Base-by-base conservation (phyloP, 2,888 invertebrate genomes). In the Prosapia bicincta region DNA sequence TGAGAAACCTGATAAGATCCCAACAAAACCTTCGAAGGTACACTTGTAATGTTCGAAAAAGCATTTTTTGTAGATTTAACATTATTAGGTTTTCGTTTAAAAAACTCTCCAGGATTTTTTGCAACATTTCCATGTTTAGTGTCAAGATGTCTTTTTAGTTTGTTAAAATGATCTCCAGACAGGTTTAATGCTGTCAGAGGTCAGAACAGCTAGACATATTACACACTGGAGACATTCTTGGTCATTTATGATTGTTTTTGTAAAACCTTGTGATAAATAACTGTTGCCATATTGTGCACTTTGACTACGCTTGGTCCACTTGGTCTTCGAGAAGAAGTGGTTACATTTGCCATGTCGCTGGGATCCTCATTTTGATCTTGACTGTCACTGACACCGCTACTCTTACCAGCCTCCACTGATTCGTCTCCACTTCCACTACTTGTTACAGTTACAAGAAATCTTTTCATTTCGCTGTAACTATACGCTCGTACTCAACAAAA, bases 81-180 rank as follows among this genome's bases (percentile, higher is more conserved):
- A n/a, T n/a, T n/a, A n/a, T n/a, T n/a, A n/a, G n/a, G n/a, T 69
- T 28, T 69, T 69, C 26, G 69, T 69, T 26, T 26, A 69, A 69
- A 26, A 69, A 69, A 26, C 69, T 69, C 69, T 69, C 69, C 26
- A 69, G 69, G 28, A 72, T 78, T 79, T 70, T 78, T 73, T 72
- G 72, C 69, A 69, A 77, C 75, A 72, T 78, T 72, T 69, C 67
- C 65, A 78, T 78, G 77, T 74, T n/a, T n/a, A n/a, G n/a, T n/a
- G n/a, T n/a, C n/a, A n/a, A n/a, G n/a, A n/a, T n/a, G n/a, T n/a
- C n/a, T n/a, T n/a, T n/a, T n/a, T n/a, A n/a, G n/a, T n/a, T n/a
- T n/a, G n/a, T n/a, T n/a, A n/a, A n/a, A n/a, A n/a, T n/a, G n/a
- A n/a, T 79, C 74, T 43, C 77, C 26, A 26, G 71, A 78, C 72